Conservation (phyloP, 2,113 vertebrate genomes). For the Anarrhichthys ocellatus region DNA sequence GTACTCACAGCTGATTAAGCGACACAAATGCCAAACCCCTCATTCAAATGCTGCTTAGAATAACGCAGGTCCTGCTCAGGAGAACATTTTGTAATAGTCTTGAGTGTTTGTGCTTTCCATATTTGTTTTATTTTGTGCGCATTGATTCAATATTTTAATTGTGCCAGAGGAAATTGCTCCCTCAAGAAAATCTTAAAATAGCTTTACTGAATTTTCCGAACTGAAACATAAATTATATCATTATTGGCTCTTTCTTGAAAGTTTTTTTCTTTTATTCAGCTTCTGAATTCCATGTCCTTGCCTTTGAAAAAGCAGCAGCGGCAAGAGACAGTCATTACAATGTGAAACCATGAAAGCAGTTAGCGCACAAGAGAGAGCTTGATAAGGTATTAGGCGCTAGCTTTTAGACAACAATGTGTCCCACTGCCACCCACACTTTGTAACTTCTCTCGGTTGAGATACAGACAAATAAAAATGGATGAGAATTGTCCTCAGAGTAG, state of each 20-base stretch:
- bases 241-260: constrained; percentile 16
- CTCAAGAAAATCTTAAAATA: background rate
- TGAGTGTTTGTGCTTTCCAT: constrained; percentile 1
- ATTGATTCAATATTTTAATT: constrained; percentile 32
- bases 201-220: constrained; percentile 22
- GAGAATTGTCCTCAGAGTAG: background rate
- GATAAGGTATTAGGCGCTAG: constrained; percentile 33
- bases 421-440: constrained; percentile 18
- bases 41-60: constrained; percentile 32
- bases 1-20: constrained; percentile 40
- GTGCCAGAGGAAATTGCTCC: background rate
- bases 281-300: constrained; percentile 13
- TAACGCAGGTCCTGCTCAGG: constrained; percentile 3
- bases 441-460: constrained; percentile 21
- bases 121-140: constrained; percentile 24
- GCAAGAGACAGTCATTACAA: constrained; percentile 11
- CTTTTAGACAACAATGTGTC: constrained; percentile 26
- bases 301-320: constrained; percentile 12
- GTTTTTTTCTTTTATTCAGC: constrained; percentile 13
- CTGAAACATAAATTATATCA: background rate
- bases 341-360: constrained; percentile 32
- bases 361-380: constrained; percentile 25
- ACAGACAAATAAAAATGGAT: constrained; percentile 20
- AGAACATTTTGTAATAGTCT: constrained; percentile 13
- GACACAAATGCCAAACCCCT: constrained; percentile 54